phyloP scores from a whole-genome alignment of 2,797 vertebrate species.

The Trematomus bernacchii region DNA sequence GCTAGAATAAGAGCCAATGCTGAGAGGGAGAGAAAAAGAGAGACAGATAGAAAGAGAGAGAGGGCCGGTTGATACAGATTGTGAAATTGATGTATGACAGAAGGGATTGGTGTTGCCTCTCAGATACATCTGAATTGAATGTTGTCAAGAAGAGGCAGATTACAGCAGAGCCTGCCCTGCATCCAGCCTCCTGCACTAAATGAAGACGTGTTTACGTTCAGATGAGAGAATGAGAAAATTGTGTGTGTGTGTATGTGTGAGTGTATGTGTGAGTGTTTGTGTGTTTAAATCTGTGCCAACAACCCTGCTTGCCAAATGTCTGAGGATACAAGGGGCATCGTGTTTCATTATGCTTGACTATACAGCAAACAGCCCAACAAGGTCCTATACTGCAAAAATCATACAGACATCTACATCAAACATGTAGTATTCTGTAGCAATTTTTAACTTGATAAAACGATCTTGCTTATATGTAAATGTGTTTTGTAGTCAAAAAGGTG shows the following conservation, averaged over 20 bases:
- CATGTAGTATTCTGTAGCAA: background rate
- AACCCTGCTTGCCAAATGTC: constrained; percentile 15
- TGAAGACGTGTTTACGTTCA: constrained; percentile 43
- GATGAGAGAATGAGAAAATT: constrained; percentile 18
- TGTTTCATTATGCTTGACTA: constrained; percentile 3
- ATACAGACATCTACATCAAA: constrained; percentile 1
- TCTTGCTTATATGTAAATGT: background rate
- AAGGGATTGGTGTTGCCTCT: constrained; percentile 57
- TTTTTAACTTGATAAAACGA: background rate
- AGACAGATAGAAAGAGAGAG: constrained; percentile 4
- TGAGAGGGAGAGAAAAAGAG: constrained; percentile 1
- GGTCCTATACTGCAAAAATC: constrained; percentile 29
- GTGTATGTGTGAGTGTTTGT: constrained; percentile 1
- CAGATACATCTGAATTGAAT: constrained; percentile 57
- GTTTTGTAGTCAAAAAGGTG: background rate
- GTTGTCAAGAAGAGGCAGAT: constrained; percentile 56
- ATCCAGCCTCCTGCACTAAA: constrained; percentile 43
- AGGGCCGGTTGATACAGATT: constrained; percentile 39
- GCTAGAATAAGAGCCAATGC: constrained; percentile 9
- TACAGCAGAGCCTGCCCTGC: constrained; percentile 36
- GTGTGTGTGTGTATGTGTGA: background rate
- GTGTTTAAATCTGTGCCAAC: constrained; percentile 10
- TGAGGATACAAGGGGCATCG: background rate
- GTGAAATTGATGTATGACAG: constrained; percentile 65
- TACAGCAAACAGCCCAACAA: constrained; percentile 2